These are phyloP conservation scores for Sycophaga agraensis DNA, from an alignment of 1,140 invertebrate species.

Conservation along the genomic window DNA sequence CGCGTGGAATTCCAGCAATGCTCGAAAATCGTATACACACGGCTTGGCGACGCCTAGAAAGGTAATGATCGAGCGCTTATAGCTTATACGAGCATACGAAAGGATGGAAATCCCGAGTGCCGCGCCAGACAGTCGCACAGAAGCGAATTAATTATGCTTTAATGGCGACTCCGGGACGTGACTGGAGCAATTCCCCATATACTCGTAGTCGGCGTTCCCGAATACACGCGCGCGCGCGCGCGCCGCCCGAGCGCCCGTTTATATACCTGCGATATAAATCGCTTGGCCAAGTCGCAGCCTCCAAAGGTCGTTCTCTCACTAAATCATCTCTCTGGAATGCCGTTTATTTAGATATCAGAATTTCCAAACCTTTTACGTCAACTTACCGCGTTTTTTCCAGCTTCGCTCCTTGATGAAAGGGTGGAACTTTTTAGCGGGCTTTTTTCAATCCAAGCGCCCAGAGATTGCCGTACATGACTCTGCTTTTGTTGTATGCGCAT, in stretches of 20 bases:
- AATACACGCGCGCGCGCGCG: not conserved
- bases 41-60: not conserved
- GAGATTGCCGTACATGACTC: no score
- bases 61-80: not conserved
- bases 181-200: constrained; percentile 19
- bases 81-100: not conserved
- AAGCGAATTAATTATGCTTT: constrained; percentile 30
- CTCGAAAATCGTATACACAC: not conserved
- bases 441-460: no score
- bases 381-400: not conserved
- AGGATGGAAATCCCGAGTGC: constrained; percentile 22
- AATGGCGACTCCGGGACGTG: constrained; percentile 20
- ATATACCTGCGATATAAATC: constrained; percentile 14
- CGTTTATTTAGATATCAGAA: constrained; percentile 28
- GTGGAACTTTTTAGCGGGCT: constrained; percentile 9
- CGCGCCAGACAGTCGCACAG: constrained; percentile 17
- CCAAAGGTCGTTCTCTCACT: constrained; percentile 27
- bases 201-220: not conserved
- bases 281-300: constrained; percentile 1
- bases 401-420: not conserved
- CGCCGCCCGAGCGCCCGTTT: not conserved
- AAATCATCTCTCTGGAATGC: constrained; percentile 28
- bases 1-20: constrained; percentile 8
- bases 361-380: not conserved
- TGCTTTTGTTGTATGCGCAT: no score